Percentiles rank a stretch among this genome's conserved stretches.
phyloP scores from a whole-genome alignment of 2,797 vertebrate genomes.

The Pteropus rufus region DNA sequence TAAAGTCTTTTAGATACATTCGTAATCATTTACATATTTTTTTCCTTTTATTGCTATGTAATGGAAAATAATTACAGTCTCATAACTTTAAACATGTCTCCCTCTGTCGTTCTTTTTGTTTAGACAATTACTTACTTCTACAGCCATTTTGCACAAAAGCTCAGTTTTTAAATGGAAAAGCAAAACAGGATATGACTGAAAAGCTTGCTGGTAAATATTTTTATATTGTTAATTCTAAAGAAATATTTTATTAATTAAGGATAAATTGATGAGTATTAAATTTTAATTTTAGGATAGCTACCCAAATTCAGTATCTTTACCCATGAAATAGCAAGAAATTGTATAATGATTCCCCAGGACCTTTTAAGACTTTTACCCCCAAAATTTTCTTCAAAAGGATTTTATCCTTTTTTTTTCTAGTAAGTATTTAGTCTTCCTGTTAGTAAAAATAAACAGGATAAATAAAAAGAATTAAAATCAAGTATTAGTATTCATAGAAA shows the following conservation, averaged over 20 bases:
- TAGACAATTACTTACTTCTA: constrained; percentile 92
- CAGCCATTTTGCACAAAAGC: constrained; percentile 96
- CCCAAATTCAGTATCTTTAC: neutral
- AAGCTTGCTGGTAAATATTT: constrained; percentile 91
- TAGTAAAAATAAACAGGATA: constrained; percentile 9
- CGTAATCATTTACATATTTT: neutral
- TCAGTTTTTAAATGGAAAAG: constrained; percentile 94
- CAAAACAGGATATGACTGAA: constrained; percentile 94
- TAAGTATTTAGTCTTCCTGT: neutral
- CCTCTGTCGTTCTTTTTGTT: constrained; percentile 64
- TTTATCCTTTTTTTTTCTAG: neutral
- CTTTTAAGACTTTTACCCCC: neutral
- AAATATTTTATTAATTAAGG: constrained; percentile 5
- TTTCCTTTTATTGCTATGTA: constrained; percentile 17
- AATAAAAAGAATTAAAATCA: constrained; percentile 9
- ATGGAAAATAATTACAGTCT: constrained; percentile 37
- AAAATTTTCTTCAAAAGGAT: neutral
- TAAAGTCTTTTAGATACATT: neutral
- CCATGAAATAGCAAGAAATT: constrained; percentile 7
- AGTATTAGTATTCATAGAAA: neutral
- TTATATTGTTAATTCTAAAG: neutral
- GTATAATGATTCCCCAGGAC: neutral
- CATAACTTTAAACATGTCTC: constrained; percentile 17
- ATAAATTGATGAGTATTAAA: constrained; percentile 7
- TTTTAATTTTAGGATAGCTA: constrained; percentile 4